Evolutionary conservation across 2,113 vertebrate species (phyloP), one percentile per base, ranked within the genome.

Genomic region (Trematocara nigrifrons): DNA sequence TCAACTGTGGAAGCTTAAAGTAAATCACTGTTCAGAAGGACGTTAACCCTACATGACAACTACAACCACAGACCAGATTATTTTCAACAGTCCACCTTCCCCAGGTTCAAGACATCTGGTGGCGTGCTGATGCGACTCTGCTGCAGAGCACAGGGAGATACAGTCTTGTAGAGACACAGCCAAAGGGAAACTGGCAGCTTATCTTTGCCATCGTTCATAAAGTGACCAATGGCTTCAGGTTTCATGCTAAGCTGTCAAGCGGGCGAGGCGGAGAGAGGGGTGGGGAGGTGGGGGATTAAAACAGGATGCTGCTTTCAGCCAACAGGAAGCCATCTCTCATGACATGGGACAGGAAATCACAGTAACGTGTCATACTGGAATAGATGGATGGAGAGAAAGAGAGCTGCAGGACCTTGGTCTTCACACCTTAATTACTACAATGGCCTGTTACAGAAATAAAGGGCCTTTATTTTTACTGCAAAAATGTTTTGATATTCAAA

Each of bases 191-290:
- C 87, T 53, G 85, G 69, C 79, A 81, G 49, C 83, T 91, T 89
- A 94, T 92, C 89, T 85, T 56, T 57, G 40, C 76, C 69, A 93
- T 93, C 83, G 10, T 82, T 92, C 87, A 94, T 89, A 92, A 92
- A 89, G 88, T 82, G 86, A 74, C 86, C 82, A 51, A 85, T 80
- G 26, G 89, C 88, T 88, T 20, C 2, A 81, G 76, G 85, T 77
- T 85, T 87, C 54, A 77, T n/a, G 53, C 57, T 84, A 71, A 81
- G 4, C 51, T 80, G 92, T 90, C 86, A 84, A 71, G 77, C 42
- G 22, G 64, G 79, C 3, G 6, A 49, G 15, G n/a, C 2, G 10
- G 1, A n/a, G 16, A 38, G 16, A n/a, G 59, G 33, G 15, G 26
- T 29, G 26, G 26, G 26, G 26, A 26, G 26, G 26, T 29, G 26